Percentiles rank a stretch among this genome's conserved stretches.
These are phyloP conservation scores for Penaeus vannamei DNA, from an alignment of 1,140 invertebrate species.

Conservation along the genomic window DNA sequence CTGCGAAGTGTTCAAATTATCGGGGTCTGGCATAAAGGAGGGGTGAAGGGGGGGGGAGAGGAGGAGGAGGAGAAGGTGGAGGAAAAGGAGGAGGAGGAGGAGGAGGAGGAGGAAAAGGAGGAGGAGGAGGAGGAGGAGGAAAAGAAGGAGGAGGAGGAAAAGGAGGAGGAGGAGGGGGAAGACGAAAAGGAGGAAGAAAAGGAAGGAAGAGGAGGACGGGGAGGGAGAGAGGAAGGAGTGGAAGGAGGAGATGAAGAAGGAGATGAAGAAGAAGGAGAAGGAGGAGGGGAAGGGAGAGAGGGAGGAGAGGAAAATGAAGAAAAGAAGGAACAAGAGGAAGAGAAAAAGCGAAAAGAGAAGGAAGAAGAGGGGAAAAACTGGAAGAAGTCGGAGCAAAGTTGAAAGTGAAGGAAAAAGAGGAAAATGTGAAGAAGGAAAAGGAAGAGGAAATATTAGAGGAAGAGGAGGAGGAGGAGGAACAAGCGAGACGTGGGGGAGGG, in stretches of 20 bases:
- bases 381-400: neutral
- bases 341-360: neutral
- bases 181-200: neutral
- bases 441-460: neutral
- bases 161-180: neutral
- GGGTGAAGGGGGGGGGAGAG: neutral
- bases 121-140: neutral
- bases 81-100: neutral
- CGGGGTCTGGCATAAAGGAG: slow-evolving; percentile 24
- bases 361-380: neutral
- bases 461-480: neutral
- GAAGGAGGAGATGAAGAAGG: too few relatives aligned
- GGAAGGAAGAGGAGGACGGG: neutral
- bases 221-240: too few relatives aligned
- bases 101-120: neutral
- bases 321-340: neutral
- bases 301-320: neutral
- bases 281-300: neutral
- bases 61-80: neutral
- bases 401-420: neutral
- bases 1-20: slow-evolving; percentile 45
- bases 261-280: neutral
- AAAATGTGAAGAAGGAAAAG: neutral
- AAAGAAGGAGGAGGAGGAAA: neutral
- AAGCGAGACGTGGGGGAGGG: neutral